phyloP scores from a whole-genome alignment of 2,797 vertebrate species.

The Sus cebifrons region DNA sequence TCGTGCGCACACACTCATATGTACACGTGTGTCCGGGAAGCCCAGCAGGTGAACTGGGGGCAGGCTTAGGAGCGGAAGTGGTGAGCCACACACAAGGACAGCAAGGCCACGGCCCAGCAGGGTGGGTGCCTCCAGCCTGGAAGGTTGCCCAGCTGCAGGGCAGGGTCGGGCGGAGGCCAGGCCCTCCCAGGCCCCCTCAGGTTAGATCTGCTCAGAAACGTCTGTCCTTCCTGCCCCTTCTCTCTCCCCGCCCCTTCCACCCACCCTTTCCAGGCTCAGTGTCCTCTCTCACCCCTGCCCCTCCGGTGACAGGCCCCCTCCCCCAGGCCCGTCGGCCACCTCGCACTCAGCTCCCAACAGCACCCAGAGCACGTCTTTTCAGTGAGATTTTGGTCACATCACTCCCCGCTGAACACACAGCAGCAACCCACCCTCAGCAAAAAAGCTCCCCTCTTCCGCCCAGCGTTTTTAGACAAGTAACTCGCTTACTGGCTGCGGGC shows the following conservation, averaged over 20 bases:
- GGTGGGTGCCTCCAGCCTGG: not conserved
- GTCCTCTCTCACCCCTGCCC: no score
- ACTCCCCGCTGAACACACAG: not conserved
- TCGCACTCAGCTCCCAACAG: not conserved
- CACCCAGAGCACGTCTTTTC: not conserved
- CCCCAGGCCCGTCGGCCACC: not conserved
- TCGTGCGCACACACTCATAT: rapidly evolving
- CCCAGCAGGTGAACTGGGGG: rapidly evolving
- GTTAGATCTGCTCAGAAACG: not conserved
- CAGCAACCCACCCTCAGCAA: not conserved
- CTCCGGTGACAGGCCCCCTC: no score
- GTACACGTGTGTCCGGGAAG: not conserved
- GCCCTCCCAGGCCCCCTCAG: not conserved
- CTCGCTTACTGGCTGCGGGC: rapidly evolving
- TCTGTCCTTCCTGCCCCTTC: not conserved
- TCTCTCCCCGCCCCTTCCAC: no score
- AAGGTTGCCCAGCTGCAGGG: not conserved
- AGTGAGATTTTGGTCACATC: not conserved
- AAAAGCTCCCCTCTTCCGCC: rapidly evolving
- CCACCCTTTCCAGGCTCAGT: rapidly evolving
- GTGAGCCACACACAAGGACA: no score
- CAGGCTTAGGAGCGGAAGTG: not conserved
- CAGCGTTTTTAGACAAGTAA: rapidly evolving
- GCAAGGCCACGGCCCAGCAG: rapidly evolving
- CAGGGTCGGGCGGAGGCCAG: not conserved